These are phyloP conservation scores for Caenorhabditis elegans DNA, from an alignment of 1,140 invertebrate species.

Conservation along the genomic window DNA sequence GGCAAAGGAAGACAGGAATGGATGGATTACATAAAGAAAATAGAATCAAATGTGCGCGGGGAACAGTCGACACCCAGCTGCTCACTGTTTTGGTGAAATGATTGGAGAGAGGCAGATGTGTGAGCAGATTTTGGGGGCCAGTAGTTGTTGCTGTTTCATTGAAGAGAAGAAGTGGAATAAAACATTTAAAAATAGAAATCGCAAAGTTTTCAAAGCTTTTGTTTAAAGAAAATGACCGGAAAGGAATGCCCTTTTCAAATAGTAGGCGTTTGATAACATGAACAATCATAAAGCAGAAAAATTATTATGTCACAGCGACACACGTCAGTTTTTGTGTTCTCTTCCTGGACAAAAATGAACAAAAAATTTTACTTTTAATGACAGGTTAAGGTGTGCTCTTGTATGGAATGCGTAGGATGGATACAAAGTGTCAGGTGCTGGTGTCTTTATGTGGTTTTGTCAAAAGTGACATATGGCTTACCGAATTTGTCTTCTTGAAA, in stretches of 20 bases:
- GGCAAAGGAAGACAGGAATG: neutral
- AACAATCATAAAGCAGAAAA: too few species aligned
- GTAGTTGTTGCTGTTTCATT: neutral
- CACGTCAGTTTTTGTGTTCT: too few species aligned
- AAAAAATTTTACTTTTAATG: too few species aligned
- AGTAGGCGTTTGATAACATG: too few species aligned
- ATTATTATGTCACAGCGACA: too few species aligned
- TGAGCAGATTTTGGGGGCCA: neutral
- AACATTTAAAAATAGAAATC: neutral
- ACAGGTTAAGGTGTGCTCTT: too few species aligned
- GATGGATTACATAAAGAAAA: neutral
- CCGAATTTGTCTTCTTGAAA: slow-evolving; percentile 6
- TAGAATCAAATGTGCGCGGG: neutral
- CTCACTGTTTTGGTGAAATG: neutral
- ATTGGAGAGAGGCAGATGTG: neutral
- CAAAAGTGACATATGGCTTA: slow-evolving; percentile 22
- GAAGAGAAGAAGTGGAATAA: neutral
- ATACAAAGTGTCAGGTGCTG: neutral
- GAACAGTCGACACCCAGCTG: neutral
- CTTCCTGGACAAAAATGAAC: too few species aligned
- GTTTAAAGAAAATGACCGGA: neutral
- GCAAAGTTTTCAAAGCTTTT: neutral
- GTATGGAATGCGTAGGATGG: too few species aligned
- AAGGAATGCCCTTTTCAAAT: too few species aligned
- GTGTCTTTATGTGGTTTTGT: neutral